Base-by-base conservation (phyloP, 92 coral and sea anemone species). In the Nematostella vectensis region DNA sequence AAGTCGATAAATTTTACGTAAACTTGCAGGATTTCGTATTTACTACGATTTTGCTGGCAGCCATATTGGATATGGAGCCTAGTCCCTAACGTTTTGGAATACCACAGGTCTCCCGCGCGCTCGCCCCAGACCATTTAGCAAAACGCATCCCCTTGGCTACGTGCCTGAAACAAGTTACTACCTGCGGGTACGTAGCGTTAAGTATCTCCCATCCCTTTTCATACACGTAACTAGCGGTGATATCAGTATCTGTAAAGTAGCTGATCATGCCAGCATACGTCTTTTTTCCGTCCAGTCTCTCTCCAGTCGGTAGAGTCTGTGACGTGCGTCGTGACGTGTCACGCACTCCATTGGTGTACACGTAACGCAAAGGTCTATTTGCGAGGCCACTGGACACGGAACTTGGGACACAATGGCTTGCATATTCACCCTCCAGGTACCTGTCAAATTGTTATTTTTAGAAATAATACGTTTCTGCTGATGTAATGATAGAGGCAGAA, bases 371-470 rank as follows among this genome's bases (percentile, higher is more conserved):
- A 11, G 98, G 96, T 27, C 88, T 68, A 55, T 64, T 86, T 19
- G 77, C 77, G 54, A 91, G 80, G 54, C 98, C 98, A 67, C 98
- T 91, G 59, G 98, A 91, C 25, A 86, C 74, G 49, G 70, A 81
- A 58, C 96, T 87, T 11, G 98, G 79, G 49, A 91, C 98, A 27
- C 98, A 91, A 67, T 91, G 88, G 50, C 62, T 61, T 55, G 72
- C 48, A 54, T 91, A 69, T 4, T 86, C 96, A 17, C 66, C 54
- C 53, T 79, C 93, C 50, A 91, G 59, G 58, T 77, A 91, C 2
- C 98, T 91, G 56, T 28, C 61, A 45, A 31, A 50, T n/a, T n/a
- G n/a, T n/a, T n/a, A n/a, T n/a, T n/a, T n/a, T n/a, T n/a, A n/a
- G n/a, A n/a, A n/a, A n/a, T n/a, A n/a, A n/a, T n/a, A n/a, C n/a